Evolutionary conservation across 2,113 vertebrate species (phyloP).

Genomic region (Melospiza georgiana): DNA sequence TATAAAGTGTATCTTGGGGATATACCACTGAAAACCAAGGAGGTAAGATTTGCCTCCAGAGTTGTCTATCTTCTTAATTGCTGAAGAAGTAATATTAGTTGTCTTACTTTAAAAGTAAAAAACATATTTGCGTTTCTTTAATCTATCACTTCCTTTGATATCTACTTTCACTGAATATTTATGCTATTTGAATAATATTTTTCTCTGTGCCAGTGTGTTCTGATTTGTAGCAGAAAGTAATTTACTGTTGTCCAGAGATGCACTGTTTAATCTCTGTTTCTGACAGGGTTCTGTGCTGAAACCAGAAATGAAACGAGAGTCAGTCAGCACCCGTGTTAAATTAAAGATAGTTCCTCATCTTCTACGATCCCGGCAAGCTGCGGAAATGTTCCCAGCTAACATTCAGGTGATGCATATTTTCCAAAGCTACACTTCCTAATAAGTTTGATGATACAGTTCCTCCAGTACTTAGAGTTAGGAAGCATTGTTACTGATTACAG

Average conservation of each 20-base stretch:
- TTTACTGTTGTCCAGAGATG: background rate
- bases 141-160: background rate
- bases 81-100: background rate
- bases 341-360: slow-evolving; percentile 97
- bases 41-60: slow-evolving; percentile 76
- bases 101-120: background rate
- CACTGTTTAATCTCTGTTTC: background rate
- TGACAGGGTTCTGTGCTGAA: slow-evolving; percentile 87
- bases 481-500: background rate
- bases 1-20: slow-evolving; percentile 98
- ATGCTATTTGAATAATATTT: background rate
- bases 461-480: background rate
- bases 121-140: background rate
- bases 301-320: slow-evolving; percentile 94
- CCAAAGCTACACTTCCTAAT: background rate
- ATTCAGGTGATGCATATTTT: slow-evolving; percentile 84
- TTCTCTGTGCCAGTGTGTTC: background rate
- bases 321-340: slow-evolving; percentile 96
- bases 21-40: slow-evolving; percentile 96
- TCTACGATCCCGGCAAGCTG: slow-evolving; percentile 90
- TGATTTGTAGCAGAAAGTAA: background rate
- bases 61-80: background rate
- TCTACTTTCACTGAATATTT: background rate
- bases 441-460: background rate
- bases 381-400: slow-evolving; percentile 94